Conservation (phyloP, 2,888 invertebrate species). For the Ochropleura plecta region DNA sequence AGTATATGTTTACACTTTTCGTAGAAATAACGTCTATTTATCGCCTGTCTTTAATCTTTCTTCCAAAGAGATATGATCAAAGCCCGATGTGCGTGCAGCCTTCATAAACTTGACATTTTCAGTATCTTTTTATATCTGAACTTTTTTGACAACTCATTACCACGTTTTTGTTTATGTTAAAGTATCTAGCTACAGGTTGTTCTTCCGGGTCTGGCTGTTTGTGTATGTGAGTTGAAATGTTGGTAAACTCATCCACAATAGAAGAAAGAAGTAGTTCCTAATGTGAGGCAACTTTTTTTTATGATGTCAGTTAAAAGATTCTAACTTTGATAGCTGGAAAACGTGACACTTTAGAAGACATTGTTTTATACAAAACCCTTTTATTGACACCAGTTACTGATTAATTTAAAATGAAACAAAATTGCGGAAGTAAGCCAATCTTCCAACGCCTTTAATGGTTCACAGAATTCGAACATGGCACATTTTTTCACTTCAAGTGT, state of each 20-base stretch:
- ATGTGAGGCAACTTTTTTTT: neutral
- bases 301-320: neutral
- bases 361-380: neutral
- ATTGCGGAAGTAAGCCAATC: neutral
- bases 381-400: neutral
- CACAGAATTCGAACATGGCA: neutral
- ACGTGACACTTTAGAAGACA: neutral
- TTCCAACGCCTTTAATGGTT: neutral
- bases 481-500: neutral
- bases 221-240: neutral
- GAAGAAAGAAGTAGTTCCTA: neutral
- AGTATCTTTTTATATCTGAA: conserved; percentile 5
- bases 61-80: neutral
- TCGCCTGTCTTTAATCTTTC: neutral
- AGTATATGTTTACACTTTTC: neutral
- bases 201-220: neutral
- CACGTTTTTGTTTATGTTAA: neutral
- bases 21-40: neutral
- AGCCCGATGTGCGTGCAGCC: neutral
- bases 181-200: neutral
- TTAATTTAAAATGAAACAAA: neutral
- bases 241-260: neutral
- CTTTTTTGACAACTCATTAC: neutral
- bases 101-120: neutral
- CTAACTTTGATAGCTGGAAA: neutral